These are phyloP conservation scores for Poecilia wingei DNA, from an alignment of 2,797 vertebrate genomes.

Conservation along the genomic window DNA sequence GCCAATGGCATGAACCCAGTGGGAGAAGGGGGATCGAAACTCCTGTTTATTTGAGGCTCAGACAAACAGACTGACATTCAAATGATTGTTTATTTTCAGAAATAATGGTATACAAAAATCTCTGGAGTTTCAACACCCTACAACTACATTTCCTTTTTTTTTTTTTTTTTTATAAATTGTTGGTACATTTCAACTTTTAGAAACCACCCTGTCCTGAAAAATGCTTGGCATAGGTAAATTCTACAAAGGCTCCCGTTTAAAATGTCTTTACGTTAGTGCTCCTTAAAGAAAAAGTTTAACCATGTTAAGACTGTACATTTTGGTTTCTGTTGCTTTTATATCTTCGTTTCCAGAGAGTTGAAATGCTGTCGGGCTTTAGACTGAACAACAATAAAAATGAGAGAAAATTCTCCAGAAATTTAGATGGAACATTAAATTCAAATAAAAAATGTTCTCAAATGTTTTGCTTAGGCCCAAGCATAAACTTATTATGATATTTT, in stretches of 20 bases:
- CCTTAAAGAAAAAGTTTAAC: not conserved
- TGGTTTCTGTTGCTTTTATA: not conserved
- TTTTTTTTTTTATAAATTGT: no score
- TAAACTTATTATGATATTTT: not conserved
- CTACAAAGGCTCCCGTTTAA: not conserved
- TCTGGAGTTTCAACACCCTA: not conserved
- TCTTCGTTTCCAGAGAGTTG: not conserved
- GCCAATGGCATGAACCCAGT: slow-evolving; percentile 41
- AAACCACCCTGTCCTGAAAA: not conserved
- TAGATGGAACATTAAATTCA: not conserved
- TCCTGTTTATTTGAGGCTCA: slow-evolving; percentile 52
- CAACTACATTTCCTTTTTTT: not conserved
- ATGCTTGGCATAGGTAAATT: not conserved
- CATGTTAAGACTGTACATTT: not conserved
- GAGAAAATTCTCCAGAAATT: not conserved
- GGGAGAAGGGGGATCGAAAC: slow-evolving; percentile 35
- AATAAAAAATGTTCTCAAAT: not conserved
- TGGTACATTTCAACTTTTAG: not conserved
- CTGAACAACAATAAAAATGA: not conserved
- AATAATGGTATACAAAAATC: not conserved
- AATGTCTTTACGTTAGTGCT: not conserved
- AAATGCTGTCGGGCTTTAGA: not conserved
- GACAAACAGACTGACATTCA: slow-evolving; percentile 29
- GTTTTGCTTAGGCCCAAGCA: not conserved
- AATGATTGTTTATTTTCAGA: not conserved